Evolutionary conservation across 1,140 invertebrate genomes (phyloP).

Genomic region (Drosophila repleta): DNA sequence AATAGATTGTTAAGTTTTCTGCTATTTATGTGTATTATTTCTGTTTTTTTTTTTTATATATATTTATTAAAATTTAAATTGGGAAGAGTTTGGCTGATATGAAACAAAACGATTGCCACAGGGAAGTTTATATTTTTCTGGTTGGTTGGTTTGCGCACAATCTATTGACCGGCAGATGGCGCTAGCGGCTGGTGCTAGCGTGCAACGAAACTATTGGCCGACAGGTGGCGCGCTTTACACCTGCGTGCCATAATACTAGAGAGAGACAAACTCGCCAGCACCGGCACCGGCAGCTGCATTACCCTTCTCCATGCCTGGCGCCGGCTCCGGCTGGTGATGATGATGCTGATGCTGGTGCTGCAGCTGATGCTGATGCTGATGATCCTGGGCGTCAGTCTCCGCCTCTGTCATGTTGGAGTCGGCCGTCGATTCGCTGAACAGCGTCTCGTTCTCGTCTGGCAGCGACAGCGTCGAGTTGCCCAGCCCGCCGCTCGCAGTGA

Average conservation of each 20-base stretch:
- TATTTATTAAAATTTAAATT: conserved; percentile 8
- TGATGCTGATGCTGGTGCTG: not conserved
- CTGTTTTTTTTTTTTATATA: conserved; percentile 6
- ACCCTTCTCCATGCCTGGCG: conserved; percentile 47
- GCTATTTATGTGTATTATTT: conserved; percentile 1
- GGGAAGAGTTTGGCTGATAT: conserved; percentile 50
- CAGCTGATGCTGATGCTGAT: conserved; percentile 5
- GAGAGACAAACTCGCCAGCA: conserved; percentile 74
- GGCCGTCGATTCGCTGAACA: conserved; percentile 71
- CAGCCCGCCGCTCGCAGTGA: conserved; percentile 90
- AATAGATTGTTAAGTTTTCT: conserved; percentile 62
- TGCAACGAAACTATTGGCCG: conserved; percentile 17
- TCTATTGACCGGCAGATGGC: conserved; percentile 16
- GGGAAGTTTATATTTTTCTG: conserved; percentile 10
- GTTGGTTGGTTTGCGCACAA: not conserved
- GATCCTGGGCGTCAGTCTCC: conserved; percentile 32
- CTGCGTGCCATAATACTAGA: conserved; percentile 83
- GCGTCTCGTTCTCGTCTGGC: conserved; percentile 85
- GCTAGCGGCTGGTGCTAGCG: conserved; percentile 1
- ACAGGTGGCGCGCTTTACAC: conserved; percentile 67
- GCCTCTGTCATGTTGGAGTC: conserved; percentile 24
- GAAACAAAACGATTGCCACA: conserved; percentile 67
- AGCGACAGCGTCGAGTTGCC: conserved; percentile 90
- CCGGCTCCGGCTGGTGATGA: conserved; percentile 26
- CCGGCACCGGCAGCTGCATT: conserved; percentile 5